Percentiles rank a stretch among this genome's conserved stretches.
phyloP scores from a whole-genome alignment of 2,113 vertebrate genomes.

The Porphyrio hochstetteri region DNA sequence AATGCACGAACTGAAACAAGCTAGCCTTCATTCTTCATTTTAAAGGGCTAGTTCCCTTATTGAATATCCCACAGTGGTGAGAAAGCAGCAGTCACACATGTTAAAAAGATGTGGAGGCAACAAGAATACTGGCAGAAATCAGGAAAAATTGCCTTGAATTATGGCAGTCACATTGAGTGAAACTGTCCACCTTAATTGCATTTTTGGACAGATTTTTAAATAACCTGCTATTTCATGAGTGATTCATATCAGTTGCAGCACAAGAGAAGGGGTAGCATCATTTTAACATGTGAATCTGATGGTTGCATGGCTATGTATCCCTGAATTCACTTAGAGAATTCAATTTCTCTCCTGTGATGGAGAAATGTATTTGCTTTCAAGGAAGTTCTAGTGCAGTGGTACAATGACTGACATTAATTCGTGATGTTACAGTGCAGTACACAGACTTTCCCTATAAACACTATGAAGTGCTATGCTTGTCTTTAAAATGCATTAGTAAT shows the following conservation, averaged over 20 bases:
- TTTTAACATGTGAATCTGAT: background rate
- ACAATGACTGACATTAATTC: slow-evolving; percentile 1
- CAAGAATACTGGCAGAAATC: background rate
- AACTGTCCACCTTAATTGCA: background rate
- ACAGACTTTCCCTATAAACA: background rate
- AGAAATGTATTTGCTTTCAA: slow-evolving; percentile 21
- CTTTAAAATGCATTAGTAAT: slow-evolving; percentile 44
- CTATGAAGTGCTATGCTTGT: background rate
- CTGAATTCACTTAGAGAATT: background rate
- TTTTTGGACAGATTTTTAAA: background rate
- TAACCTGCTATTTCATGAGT: background rate
- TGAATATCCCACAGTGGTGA: background rate
- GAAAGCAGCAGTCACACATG: background rate
- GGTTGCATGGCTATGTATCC: background rate
- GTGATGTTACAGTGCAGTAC: background rate
- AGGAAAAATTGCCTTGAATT: background rate
- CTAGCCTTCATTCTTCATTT: background rate
- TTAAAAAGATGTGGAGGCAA: background rate
- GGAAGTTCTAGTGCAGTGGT: background rate
- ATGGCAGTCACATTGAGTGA: rapidly evolving
- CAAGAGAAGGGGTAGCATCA: background rate
- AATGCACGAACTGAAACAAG: background rate
- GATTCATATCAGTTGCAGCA: background rate
- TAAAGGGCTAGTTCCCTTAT: background rate
- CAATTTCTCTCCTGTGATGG: background rate